A percentile compares a stretch with the other conserved stretches of the same genome.
phyloP scores from a whole-genome alignment of 1,140 invertebrate genomes.

The Ceratina japonica region DNA sequence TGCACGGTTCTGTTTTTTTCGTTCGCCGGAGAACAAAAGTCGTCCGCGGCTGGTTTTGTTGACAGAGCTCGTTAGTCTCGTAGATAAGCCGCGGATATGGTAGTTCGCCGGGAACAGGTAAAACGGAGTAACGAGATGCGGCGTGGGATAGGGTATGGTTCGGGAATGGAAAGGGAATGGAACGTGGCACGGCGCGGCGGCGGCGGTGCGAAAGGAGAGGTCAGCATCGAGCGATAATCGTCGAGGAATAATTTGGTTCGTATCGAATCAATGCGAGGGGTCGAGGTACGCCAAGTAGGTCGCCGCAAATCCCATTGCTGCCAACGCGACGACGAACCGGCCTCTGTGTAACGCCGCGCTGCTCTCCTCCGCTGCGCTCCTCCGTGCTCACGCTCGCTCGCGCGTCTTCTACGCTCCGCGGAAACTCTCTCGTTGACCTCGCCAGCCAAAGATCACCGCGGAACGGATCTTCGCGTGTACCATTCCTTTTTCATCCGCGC shows the following conservation, averaged over 20 bases:
- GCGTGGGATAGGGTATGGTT: too few species aligned
- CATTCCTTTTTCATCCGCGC: too few species aligned
- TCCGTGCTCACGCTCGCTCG: neutral
- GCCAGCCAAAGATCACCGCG: neutral
- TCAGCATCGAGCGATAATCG: slow-evolving; percentile 61
- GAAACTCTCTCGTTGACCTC: slow-evolving; percentile 55
- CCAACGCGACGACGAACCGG: slow-evolving; percentile 64
- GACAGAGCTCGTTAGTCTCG: neutral
- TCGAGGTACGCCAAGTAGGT: slow-evolving; percentile 79
- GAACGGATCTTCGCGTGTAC: too few species aligned
- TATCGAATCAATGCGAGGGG: slow-evolving; percentile 76
- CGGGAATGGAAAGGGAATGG: neutral
- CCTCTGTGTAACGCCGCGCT: slow-evolving; percentile 40
- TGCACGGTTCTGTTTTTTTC: too few species aligned
- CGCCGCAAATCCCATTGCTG: slow-evolving; percentile 75
- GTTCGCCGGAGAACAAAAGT: neutral
- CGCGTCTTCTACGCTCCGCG: slow-evolving; percentile 43
- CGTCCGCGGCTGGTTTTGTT: neutral
- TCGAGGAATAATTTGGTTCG: slow-evolving; percentile 73
- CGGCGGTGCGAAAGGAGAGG: slow-evolving; percentile 5
- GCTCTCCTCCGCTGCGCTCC: neutral
- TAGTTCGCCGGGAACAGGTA: too few species aligned
- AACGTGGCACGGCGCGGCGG: neutral
- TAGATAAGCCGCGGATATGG: too few species aligned
- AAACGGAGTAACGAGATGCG: too few species aligned